These are phyloP conservation scores for Bolinopsis microptera DNA, from an alignment of 37 sponge, comb jelly and placozoan genomes.

Conservation along the genomic window DNA sequence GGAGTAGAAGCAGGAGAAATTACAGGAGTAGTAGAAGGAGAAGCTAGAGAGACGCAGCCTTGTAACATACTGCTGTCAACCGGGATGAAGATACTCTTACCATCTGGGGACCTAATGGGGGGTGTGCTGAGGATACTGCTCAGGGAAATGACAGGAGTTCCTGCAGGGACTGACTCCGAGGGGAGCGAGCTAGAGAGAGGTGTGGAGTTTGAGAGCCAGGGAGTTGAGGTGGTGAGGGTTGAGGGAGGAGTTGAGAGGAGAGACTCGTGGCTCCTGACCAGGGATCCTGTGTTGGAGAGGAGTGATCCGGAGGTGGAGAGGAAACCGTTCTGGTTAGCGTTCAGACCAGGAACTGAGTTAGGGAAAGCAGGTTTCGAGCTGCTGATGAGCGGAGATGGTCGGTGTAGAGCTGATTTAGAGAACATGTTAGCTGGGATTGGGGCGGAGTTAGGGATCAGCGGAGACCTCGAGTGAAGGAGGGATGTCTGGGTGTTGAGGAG, in stretches of 20 bases:
- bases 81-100: constrained; percentile 38
- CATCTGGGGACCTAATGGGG: constrained; percentile 27
- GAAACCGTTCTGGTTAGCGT: background rate
- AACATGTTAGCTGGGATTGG: background rate
- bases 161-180: background rate
- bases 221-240: background rate
- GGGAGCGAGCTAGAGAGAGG: background rate
- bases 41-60: background rate
- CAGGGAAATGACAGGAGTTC: constrained; percentile 17
- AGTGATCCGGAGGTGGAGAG: background rate
- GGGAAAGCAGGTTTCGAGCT: background rate
- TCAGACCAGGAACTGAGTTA: background rate
- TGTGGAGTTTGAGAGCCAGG: background rate
- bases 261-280: background rate
- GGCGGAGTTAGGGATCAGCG: background rate
- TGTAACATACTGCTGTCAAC: constrained; percentile 52
- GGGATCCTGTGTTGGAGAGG: background rate
- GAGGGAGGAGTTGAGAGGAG: background rate
- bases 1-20: background rate
- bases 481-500: background rate
- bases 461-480: background rate
- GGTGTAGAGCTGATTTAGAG: background rate
- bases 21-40: background rate
- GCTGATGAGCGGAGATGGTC: constrained; percentile 39
- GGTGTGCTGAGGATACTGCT: constrained; percentile 51